Base-by-base conservation (phyloP, 2,797 vertebrate species). In the Acanthurus tractus region DNA sequence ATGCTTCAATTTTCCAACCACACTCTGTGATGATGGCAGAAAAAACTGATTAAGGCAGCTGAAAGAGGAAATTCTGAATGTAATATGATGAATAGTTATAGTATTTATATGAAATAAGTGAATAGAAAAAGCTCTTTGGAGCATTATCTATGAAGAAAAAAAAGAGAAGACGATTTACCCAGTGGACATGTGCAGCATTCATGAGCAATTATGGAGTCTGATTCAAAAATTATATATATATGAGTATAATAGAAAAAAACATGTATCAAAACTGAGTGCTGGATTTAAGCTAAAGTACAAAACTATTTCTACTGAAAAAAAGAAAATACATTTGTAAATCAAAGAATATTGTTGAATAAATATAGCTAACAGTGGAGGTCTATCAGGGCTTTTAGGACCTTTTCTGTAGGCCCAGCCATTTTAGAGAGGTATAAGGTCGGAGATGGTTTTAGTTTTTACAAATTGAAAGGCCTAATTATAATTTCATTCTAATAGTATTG, bases 1-100 rank as follows among this genome's bases (percentile, higher is more conserved):
- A 68, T 85, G 83, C 85, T 82, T 83, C 76, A 73, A 71, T 86
- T 85, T 83, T 73, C 68, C 55, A 62, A 76, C 71, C 62, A 56
- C 53, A 69, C 69, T 81, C 48, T 77, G 63, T 75, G 79, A 76
- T 68, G 80, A 76, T 70, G 50, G 78, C 58, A 78, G 80, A 73
- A 78, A 76, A 45, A 73, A 74, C 36, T 58, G 74, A 85, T 76
- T 80, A 78, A 66, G 55, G 45, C 25, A 8, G 22, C 54, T 58
- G 36, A 70, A 70, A 75, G 67, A 81, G 42, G 18, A 77, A 67
- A 76, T 59, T 77, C 48, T 80, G 71, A 80, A 81, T 58, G 75
- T 71, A 71, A 74, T 58, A 53, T 20, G 55, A 85, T 76, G 46
- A 82, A 68, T 65, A 82, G 63, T 68, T 70, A 52, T 2, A 29